Evolutionary conservation across 2,113 vertebrate genomes (phyloP).

Genomic region (Salminus brasiliensis): DNA sequence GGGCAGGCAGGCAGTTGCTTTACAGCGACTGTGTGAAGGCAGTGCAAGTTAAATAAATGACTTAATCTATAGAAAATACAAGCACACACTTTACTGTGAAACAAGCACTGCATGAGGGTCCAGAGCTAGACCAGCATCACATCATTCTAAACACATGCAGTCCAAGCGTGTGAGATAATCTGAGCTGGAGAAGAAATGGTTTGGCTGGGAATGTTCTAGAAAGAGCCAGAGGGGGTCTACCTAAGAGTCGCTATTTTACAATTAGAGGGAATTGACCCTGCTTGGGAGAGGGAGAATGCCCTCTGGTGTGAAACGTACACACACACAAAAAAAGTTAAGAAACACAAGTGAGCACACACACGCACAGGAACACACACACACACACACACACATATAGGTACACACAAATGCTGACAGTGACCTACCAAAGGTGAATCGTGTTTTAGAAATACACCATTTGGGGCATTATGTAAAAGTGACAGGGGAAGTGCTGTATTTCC

Average conservation of each 20-base stretch:
- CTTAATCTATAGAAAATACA: constrained; percentile 15
- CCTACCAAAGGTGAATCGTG: constrained; percentile 42
- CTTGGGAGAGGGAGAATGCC: constrained; percentile 40
- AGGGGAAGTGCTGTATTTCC: constrained; percentile 51
- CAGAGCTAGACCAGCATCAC: constrained; percentile 27
- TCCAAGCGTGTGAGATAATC: constrained; percentile 58
- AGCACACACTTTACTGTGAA: background rate
- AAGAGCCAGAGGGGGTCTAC: constrained; percentile 31
- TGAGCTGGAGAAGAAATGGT: constrained; percentile 67
- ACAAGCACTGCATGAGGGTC: constrained; percentile 10
- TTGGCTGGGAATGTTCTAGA: constrained; percentile 64
- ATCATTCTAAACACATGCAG: constrained; percentile 44
- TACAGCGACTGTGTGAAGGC: background rate
- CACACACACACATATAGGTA: constrained; percentile 12
- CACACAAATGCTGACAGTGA: constrained; percentile 20
- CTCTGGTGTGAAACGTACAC: constrained; percentile 46
- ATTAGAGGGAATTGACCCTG: constrained; percentile 55
- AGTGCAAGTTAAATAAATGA: constrained; percentile 3
- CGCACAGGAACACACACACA: no score
- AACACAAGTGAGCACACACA: constrained; percentile 16
- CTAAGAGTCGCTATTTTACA: constrained; percentile 46
- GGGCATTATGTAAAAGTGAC: constrained; percentile 50
- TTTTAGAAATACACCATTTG: constrained; percentile 51
- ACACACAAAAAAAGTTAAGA: constrained; percentile 14
- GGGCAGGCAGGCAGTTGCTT: background rate